These are phyloP conservation scores for Zygothrica quintamaculata DNA, from an alignment of 2,888 invertebrate genomes.

Conservation along the genomic window DNA sequence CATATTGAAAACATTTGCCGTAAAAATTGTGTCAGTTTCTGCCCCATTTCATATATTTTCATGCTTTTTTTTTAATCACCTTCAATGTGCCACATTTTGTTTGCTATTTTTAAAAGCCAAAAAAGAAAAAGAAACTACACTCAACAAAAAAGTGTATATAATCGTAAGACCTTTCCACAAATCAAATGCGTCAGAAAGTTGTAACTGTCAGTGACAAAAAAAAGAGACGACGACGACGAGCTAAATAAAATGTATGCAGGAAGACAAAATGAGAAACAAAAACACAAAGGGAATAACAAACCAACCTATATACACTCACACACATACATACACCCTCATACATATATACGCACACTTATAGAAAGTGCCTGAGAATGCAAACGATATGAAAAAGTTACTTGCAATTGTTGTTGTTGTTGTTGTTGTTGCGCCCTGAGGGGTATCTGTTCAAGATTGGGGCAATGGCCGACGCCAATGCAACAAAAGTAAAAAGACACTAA, in stretches of 20 bases:
- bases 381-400: conserved; percentile 2
- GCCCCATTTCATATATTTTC: too few species aligned
- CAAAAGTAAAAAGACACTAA: conserved; percentile 9
- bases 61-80: conserved; percentile 20
- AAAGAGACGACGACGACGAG: conserved; percentile 30
- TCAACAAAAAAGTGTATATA: conserved; percentile 50
- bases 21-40: too few species aligned
- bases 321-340: conserved; percentile 18
- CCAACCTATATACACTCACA: conserved; percentile 29
- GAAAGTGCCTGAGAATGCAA: conserved; percentile 45
- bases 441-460: not conserved
- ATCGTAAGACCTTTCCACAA: conserved; percentile 74
- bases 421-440: not conserved
- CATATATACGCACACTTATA: conserved; percentile 11
- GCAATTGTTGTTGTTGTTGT: too few species aligned
- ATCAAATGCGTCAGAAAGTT: conserved; percentile 76
- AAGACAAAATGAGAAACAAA: conserved; percentile 46
- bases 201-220: conserved; percentile 73
- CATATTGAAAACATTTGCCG: too few species aligned
- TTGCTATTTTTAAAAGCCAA: conserved; percentile 51
- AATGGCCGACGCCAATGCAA: not conserved
- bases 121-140: not conserved
- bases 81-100: conserved; percentile 56
- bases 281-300: conserved; percentile 10
- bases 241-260: conserved; percentile 50